A percentile compares a stretch with the other conserved stretches of the same genome.
These are phyloP conservation scores for Acipenser ruthenus DNA, from an alignment of 2,797 vertebrate species.

Conservation along the genomic window DNA sequence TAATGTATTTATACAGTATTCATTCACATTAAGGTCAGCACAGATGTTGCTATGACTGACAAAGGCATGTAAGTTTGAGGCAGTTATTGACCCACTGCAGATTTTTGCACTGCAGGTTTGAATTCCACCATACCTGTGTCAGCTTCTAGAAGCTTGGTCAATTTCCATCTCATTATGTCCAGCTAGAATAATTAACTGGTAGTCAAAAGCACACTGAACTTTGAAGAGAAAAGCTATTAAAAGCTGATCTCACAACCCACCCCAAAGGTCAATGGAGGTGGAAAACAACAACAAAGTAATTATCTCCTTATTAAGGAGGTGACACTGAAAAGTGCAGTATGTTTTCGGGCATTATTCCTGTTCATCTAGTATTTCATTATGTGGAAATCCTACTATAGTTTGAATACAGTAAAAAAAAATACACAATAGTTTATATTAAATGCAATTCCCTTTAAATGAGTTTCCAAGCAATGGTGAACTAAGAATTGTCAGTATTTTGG, in stretches of 20 bases:
- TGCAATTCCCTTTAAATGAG: not conserved
- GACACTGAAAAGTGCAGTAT: slow-evolving; percentile 1
- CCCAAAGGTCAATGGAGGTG: no score
- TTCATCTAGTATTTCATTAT: slow-evolving; percentile 35
- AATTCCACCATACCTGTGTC: slow-evolving; percentile 12
- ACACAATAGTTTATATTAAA: slow-evolving; percentile 7
- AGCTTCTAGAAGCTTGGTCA: slow-evolving; percentile 32
- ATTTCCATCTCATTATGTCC: slow-evolving; percentile 37
- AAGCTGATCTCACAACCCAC: slow-evolving; percentile 7
- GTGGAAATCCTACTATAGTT: slow-evolving; percentile 14
- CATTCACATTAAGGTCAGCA: not conserved
- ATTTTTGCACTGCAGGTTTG: slow-evolving; percentile 11
- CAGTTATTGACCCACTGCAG: not conserved
- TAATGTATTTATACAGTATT: no score
- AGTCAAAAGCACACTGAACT: slow-evolving; percentile 6
- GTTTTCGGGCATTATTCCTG: slow-evolving; percentile 28
- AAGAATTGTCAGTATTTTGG: no score
- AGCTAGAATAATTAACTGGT: slow-evolving; percentile 39
- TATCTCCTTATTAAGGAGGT: slow-evolving; percentile 27
- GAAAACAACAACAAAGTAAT: slow-evolving; percentile 31
- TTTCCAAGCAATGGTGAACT: not conserved
- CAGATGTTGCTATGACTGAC: not conserved
- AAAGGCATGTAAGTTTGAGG: not conserved
- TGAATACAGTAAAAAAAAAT: slow-evolving; percentile 19
- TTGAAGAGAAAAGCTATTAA: slow-evolving; percentile 9